Conservation (phyloP, 2,888 invertebrate genomes). For the Ichneumoninae sp. region DNA sequence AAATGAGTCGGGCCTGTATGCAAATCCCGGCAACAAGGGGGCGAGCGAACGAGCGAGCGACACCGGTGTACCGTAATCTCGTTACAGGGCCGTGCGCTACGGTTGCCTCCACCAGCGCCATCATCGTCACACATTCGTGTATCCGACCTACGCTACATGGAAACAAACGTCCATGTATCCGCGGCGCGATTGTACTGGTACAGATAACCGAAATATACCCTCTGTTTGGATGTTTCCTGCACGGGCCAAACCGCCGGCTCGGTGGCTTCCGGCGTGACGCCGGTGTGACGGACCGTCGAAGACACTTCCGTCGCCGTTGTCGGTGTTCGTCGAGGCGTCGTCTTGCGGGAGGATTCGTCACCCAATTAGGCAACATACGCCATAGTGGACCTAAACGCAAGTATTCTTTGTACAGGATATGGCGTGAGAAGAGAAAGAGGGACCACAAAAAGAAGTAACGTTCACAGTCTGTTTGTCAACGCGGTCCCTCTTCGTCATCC, state of each 20-base stretch:
- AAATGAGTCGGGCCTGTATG: constrained; percentile 76
- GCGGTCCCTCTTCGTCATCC: constrained; percentile 58
- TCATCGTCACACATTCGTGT: constrained; percentile 15
- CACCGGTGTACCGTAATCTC: constrained; percentile 73
- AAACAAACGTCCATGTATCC: constrained; percentile 25
- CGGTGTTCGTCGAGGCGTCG: constrained; percentile 1
- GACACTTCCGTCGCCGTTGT: constrained; percentile 16
- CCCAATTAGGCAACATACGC: not conserved
- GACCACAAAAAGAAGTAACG: constrained; percentile 64
- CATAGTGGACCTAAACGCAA: not conserved
- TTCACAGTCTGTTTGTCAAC: constrained; percentile 72
- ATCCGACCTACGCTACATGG: constrained; percentile 18
- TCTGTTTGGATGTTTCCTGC: constrained; percentile 29
- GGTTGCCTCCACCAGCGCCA: constrained; percentile 35
- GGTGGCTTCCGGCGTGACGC: constrained; percentile 25
- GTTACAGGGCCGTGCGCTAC: constrained; percentile 69
- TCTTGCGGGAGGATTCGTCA: constrained; percentile 27
- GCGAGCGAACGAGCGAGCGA: constrained; percentile 32
- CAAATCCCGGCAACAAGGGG: constrained; percentile 70
- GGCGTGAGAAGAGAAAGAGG: constrained; percentile 25
- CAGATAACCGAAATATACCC: constrained; percentile 36
- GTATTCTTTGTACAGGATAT: not conserved
- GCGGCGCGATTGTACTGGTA: constrained; percentile 9
- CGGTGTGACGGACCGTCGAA: constrained; percentile 20
- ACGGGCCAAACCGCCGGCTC: constrained; percentile 7